phyloP scores from a whole-genome alignment of 2,797 vertebrate genomes.

The Hephaestus fuliginosus region DNA sequence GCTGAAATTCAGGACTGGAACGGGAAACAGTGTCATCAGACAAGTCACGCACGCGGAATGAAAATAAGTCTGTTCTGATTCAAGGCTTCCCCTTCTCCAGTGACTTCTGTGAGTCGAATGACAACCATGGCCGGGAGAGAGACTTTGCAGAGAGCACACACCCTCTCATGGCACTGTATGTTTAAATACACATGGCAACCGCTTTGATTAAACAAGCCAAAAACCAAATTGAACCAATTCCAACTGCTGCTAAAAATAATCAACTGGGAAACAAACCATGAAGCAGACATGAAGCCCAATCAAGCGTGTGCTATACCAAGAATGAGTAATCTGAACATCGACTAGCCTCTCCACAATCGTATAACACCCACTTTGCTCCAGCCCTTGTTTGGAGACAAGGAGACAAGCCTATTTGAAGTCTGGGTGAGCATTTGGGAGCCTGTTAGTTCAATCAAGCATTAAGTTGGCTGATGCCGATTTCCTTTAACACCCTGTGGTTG shows the following conservation, averaged over 20 bases:
- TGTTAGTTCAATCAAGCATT: slow-evolving; percentile 66
- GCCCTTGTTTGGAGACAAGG: slow-evolving; percentile 35
- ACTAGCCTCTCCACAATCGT: background rate
- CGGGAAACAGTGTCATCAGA: slow-evolving; percentile 46
- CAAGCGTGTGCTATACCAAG: slow-evolving; percentile 7
- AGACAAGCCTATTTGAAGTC: slow-evolving; percentile 45
- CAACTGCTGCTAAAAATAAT: slow-evolving; percentile 53
- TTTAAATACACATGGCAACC: slow-evolving; percentile 24
- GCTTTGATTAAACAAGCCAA: slow-evolving; percentile 36
- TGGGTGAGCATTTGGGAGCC: slow-evolving; percentile 65
- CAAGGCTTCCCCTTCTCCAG: slow-evolving; percentile 36
- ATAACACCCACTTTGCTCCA: slow-evolving; percentile 25
- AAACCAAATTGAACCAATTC: slow-evolving; percentile 53
- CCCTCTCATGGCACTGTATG: slow-evolving; percentile 9
- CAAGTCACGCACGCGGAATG: slow-evolving; percentile 17
- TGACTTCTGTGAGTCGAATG: slow-evolving; percentile 44
- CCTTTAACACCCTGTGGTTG: slow-evolving; percentile 67
- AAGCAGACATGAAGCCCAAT: slow-evolving; percentile 38
- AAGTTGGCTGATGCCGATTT: slow-evolving; percentile 64
- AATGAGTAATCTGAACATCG: slow-evolving; percentile 48
- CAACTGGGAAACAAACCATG: slow-evolving; percentile 30
- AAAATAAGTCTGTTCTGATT: slow-evolving; percentile 53
- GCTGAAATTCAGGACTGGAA: slow-evolving; percentile 37
- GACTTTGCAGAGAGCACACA: background rate
- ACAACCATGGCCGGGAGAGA: slow-evolving; percentile 30